Evolutionary conservation across 2,113 vertebrate genomes (phyloP).

Genomic region (Crotophaga sulcirostris): DNA sequence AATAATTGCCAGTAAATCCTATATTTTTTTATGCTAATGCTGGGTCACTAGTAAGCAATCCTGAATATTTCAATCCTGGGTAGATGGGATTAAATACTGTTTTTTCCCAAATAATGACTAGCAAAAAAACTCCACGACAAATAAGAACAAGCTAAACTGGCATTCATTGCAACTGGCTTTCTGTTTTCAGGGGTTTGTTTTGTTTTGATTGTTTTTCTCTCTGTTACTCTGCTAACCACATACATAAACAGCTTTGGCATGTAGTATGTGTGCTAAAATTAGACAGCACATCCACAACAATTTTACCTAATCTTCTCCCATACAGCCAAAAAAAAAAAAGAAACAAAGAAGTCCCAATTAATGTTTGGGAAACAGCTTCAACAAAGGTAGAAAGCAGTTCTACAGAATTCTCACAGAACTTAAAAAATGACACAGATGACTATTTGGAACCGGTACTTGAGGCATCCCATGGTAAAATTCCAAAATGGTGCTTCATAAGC

Average conservation of each 20-base stretch:
- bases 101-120: neutral
- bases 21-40: neutral
- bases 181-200: neutral
- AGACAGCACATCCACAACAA: neutral
- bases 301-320: neutral
- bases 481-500: neutral
- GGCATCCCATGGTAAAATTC: neutral
- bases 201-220: neutral
- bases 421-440: neutral
- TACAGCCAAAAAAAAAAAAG: neutral
- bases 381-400: neutral
- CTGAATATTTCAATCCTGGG: neutral
- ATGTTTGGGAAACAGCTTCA: neutral
- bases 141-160: neutral
- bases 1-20: neutral
- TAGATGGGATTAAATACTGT: neutral
- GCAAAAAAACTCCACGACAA: neutral
- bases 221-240: conserved; percentile 4
- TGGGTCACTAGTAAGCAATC: neutral
- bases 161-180: neutral
- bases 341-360: neutral
- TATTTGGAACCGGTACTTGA: neutral
- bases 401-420: neutral
- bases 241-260: neutral
- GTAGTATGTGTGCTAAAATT: neutral